Base-by-base conservation (phyloP, 2,113 vertebrate species). In the Oryzias woworae region DNA sequence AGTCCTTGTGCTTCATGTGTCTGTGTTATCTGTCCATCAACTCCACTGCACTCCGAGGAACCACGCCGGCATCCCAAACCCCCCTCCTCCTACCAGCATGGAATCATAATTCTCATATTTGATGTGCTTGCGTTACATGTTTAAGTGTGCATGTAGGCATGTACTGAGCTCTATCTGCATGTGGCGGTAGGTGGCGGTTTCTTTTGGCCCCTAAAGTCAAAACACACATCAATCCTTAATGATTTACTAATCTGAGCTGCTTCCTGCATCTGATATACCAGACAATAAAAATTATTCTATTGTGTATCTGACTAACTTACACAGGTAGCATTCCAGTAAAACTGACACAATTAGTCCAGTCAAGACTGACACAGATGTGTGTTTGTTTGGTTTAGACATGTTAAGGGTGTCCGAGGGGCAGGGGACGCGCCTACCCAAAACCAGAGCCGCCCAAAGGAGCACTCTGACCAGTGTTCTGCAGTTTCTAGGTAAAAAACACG, bases 401-500 rank as follows among this genome's bases (percentile, higher is more conserved):
- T 93, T 95, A 88, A 94, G 94, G 85, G 94, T 93, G 77, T 94
- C 93, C 28, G 95, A 96, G 60, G 92, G 94, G 61, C 90, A 93
- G 78, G 94, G 93, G 79, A 93, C 93, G 53, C 95, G 93, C 73
- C 94, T 94, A 36, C 91, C 94, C 86, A 95, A 94, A 92, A 93
- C 93, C 85, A 94, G 94, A 91, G 94, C 92, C 48, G 89, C 91
- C 80, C 89, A 86, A 58, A 93, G 96, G 87, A 97, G 95, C 69
- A 95, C 96, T 75, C 90, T 98, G 85, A 95, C 94, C 69, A 97
- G 94, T 82, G 93, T 98, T 78, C 92, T 98, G 89, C 95, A 95
- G 86, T 98, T 95, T 88, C 92, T 97, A 87, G 96, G 96, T 98
- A 91, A 86, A 72, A 8, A 36, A 36, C 8, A 8, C 7, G 8